Evolutionary conservation across 2,888 invertebrate genomes (phyloP).

Genomic region (Dasypogon diadema): DNA sequence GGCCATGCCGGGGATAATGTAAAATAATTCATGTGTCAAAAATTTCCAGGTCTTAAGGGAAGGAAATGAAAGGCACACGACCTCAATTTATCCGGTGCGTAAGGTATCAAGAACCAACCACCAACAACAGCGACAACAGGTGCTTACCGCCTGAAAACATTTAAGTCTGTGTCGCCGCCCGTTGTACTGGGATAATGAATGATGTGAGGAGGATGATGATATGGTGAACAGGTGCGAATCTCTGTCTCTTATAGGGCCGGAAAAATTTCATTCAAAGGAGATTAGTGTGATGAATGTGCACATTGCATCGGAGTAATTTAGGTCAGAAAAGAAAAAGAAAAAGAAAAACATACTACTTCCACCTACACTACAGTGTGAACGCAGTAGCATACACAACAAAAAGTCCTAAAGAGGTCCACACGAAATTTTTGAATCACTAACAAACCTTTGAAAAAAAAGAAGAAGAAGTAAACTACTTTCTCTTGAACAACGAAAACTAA

Average conservation of each 20-base stretch:
- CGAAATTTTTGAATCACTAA: too few relatives aligned
- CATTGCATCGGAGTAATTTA: too few relatives aligned
- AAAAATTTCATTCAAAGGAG: too few relatives aligned
- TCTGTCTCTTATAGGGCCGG: not conserved
- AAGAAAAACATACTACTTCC: too few relatives aligned
- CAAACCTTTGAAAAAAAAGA: too few relatives aligned
- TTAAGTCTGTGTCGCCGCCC: too few relatives aligned
- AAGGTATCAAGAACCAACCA: conserved; percentile 9
- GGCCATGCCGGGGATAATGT: not conserved
- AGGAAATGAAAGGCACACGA: conserved; percentile 49
- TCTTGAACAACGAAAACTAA: conserved; percentile 10
- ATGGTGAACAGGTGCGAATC: conserved; percentile 28
- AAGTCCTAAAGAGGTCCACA: too few relatives aligned
- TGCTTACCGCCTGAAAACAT: conserved; percentile 8
- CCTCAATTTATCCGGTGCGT: conserved; percentile 40
- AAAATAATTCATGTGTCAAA: conserved; percentile 35
- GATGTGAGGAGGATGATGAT: not conserved
- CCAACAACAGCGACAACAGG: conserved; percentile 2
- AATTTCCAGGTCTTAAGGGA: conserved; percentile 25
- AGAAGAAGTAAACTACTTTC: conserved; percentile 45
- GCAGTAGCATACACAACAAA: too few relatives aligned
- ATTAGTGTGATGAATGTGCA: too few relatives aligned
- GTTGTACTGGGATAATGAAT: not conserved
- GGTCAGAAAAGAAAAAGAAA: too few relatives aligned
- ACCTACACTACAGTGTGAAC: too few relatives aligned